Base-by-base conservation (phyloP, 2,113 vertebrate genomes). In the Poicephalus meyeri region DNA sequence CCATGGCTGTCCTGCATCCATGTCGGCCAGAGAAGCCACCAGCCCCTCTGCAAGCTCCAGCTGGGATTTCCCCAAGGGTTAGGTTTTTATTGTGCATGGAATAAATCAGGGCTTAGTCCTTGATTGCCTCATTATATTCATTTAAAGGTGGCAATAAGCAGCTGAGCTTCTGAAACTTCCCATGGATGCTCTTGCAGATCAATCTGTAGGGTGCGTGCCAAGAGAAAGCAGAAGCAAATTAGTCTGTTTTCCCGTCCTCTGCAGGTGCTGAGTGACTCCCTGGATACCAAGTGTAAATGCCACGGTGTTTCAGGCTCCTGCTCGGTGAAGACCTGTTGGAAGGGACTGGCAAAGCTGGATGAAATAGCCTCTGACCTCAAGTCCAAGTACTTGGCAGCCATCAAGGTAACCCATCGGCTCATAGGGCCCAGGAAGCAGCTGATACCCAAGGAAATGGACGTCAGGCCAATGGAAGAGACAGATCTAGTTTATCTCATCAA, bases 251-350 rank as follows among this genome's bases (percentile, higher is more conserved):
- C 50, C 44, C 37, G 35, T 69, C 46, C 44, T 31, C 87, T 79
- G 25, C 88, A 98, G 98, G 96, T 96, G 23, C 95, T 98, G 70
- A 94, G 97, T 28, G 98, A 98, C 64, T 97, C 98, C 46, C 44
- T 98, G 96, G 97, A 98, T 16, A 98, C 97, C 78, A 98, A 97
- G 84, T 98, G 98, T 80, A 98, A 98, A 68, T 98, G 98, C 78
- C 98, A 98, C 0, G 98, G 98, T 3, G 98, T 98, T 73, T 98
- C 98, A 35, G 98, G 98, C 35, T 98, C 98, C 8, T 98, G 98
- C 52, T 98, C 98, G 0, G 97, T 98, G 56, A 98, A 98, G 93
- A 98, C 98, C 13, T 98, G 98, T 49, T 98, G 98, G 98, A 98
- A 98, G 80, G 98, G 97, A 2, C 95, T 98, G 50, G 95, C 96